Conservation (phyloP, 2,113 vertebrate species). For the Eulemur rufifrons region DNA sequence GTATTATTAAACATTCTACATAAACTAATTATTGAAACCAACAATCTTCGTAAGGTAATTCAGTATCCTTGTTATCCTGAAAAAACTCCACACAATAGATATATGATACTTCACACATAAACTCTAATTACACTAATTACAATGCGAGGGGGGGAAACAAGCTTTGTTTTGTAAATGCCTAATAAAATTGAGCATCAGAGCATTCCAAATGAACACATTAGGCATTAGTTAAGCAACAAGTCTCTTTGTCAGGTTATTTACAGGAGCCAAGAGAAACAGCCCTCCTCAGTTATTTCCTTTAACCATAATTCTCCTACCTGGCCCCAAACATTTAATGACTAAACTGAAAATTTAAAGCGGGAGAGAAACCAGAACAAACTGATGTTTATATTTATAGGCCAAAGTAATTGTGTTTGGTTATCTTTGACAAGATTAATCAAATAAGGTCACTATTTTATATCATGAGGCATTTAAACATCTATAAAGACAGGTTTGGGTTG, state of each 20-base stretch:
- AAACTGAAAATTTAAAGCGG: slow-evolving; percentile 48
- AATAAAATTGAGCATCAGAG: slow-evolving; percentile 58
- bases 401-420: slow-evolving; percentile 62
- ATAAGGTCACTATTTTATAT: slow-evolving; percentile 53
- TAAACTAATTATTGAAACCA: slow-evolving; percentile 59
- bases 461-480: neutral
- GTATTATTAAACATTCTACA: slow-evolving; percentile 47
- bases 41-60: slow-evolving; percentile 59
- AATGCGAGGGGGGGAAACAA: slow-evolving; percentile 58
- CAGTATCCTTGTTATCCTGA: slow-evolving; percentile 47
- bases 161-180: slow-evolving; percentile 60
- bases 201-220: slow-evolving; percentile 55
- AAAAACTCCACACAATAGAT: slow-evolving; percentile 59
- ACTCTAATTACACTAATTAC: slow-evolving; percentile 74
- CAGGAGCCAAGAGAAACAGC: slow-evolving; percentile 12
- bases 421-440: slow-evolving; percentile 54
- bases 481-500: neutral
- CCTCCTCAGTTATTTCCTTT: neutral
- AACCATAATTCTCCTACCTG: slow-evolving; percentile 14
- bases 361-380: slow-evolving; percentile 10
- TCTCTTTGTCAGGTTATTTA: slow-evolving; percentile 53
- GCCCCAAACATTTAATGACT: slow-evolving; percentile 33
- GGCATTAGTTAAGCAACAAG: slow-evolving; percentile 44
- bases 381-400: slow-evolving; percentile 38
- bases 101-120: slow-evolving; percentile 64